A percentile compares a stretch with the other conserved stretches of the same genome.
These are phyloP conservation scores for Blastobasis lacticolella DNA, from an alignment of 2,888 invertebrate genomes.

Conservation along the genomic window DNA sequence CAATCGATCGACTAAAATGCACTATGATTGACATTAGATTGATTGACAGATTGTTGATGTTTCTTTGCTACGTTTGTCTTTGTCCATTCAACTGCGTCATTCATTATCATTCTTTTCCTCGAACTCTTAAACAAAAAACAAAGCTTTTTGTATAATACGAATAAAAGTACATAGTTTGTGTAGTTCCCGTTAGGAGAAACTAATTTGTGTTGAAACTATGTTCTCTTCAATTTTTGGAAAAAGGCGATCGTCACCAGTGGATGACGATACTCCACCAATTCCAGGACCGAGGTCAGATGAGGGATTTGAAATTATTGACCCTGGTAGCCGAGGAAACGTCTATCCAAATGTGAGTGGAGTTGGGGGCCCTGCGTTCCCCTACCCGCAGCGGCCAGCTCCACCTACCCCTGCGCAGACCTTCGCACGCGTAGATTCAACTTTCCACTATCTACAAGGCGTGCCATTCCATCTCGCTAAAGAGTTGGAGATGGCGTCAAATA, in stretches of 20 bases:
- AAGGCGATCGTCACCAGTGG: constrained; percentile 59
- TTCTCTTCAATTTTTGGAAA: constrained; percentile 67
- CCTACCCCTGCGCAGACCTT: constrained; percentile 27
- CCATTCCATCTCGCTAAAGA: constrained; percentile 69
- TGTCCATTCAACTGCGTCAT: too few species aligned
- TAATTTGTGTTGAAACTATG: constrained; percentile 26
- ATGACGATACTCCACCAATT: constrained; percentile 60
- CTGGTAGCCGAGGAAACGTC: constrained; percentile 34
- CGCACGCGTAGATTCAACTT: constrained; percentile 31
- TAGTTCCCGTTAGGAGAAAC: too few species aligned
- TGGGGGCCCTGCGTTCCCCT: constrained; percentile 20
- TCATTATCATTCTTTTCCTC: too few species aligned
- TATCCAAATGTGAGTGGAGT: constrained; percentile 50
- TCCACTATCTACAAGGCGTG: constrained; percentile 70
- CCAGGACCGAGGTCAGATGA: constrained; percentile 57
- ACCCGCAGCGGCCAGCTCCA: constrained; percentile 48
- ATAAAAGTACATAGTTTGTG: too few species aligned
- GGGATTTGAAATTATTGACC: constrained; percentile 55
- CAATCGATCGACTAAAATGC: too few species aligned
- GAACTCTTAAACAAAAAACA: too few species aligned
- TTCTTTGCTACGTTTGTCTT: too few species aligned
- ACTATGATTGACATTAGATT: too few species aligned
- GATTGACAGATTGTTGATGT: too few species aligned
- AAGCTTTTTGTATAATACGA: too few species aligned
- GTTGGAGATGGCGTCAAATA: constrained; percentile 57